phyloP scores from a whole-genome alignment of 2,888 invertebrate genomes.

The Brachynemurus nebulosus region DNA sequence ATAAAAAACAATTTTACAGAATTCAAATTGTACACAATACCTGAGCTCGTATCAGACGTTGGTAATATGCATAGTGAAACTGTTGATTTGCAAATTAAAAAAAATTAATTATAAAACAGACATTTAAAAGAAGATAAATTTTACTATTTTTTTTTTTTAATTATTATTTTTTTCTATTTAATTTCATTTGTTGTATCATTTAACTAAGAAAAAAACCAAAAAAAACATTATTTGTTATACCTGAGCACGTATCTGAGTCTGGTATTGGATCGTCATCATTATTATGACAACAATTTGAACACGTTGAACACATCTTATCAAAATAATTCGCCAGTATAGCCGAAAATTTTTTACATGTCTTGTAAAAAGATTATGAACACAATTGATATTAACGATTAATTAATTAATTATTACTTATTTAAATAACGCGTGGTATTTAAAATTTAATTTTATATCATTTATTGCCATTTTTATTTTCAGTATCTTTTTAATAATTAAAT shows the following conservation, averaged over 20 bases:
- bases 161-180: too few species aligned
- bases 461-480: background rate
- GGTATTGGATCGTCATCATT: conserved; percentile 27
- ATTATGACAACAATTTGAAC: conserved; percentile 29
- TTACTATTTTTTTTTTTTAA: too few species aligned
- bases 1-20: background rate
- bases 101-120: too few species aligned
- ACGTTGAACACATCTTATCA: conserved; percentile 29
- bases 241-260: conserved; percentile 30
- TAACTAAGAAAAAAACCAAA: too few species aligned
- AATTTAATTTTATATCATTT: background rate
- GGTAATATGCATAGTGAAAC: conserved; percentile 8
- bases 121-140: too few species aligned
- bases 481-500: background rate
- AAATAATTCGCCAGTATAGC: background rate
- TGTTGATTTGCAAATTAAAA: too few species aligned
- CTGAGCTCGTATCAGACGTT: conserved; percentile 7
- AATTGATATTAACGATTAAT: too few species aligned
- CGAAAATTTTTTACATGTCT: too few species aligned
- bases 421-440: background rate
- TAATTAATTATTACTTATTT: background rate
- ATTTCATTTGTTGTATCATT: too few species aligned
- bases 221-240: too few species aligned
- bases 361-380: too few species aligned
- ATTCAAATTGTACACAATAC: background rate